Conservation (phyloP, 2,113 vertebrate genomes). For the Antechinus stuartii region DNA sequence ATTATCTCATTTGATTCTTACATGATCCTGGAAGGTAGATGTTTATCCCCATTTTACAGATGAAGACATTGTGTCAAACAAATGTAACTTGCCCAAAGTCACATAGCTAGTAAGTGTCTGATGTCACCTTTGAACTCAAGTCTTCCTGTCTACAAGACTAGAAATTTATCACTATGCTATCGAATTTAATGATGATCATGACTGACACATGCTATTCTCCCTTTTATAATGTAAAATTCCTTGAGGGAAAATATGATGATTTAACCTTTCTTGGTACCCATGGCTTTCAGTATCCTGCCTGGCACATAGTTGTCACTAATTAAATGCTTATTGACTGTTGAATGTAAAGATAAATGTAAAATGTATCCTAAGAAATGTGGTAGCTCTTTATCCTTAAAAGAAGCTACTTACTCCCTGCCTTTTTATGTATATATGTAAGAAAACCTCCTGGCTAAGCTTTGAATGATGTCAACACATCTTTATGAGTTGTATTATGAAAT, state of each 20-base stretch:
- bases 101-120: background rate
- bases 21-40: background rate
- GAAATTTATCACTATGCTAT: background rate
- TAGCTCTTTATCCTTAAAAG: background rate
- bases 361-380: background rate
- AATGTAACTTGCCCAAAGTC: background rate
- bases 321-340: background rate
- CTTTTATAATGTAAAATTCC: background rate
- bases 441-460: background rate
- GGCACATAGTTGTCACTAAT: background rate
- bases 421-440: background rate
- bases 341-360: background rate
- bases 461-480: background rate
- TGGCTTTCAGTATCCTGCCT: background rate
- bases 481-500: background rate
- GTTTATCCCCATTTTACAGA: background rate
- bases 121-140: background rate
- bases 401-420: background rate
- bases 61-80: background rate
- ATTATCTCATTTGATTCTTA: background rate
- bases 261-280: background rate
- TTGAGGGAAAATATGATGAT: background rate
- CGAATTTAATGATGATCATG: background rate
- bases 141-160: background rate
- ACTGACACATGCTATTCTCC: background rate